Evolutionary conservation across 1,140 invertebrate genomes (phyloP), one percentile per base, ranked within the genome.

Genomic region (Hypothenemus hampei): DNA sequence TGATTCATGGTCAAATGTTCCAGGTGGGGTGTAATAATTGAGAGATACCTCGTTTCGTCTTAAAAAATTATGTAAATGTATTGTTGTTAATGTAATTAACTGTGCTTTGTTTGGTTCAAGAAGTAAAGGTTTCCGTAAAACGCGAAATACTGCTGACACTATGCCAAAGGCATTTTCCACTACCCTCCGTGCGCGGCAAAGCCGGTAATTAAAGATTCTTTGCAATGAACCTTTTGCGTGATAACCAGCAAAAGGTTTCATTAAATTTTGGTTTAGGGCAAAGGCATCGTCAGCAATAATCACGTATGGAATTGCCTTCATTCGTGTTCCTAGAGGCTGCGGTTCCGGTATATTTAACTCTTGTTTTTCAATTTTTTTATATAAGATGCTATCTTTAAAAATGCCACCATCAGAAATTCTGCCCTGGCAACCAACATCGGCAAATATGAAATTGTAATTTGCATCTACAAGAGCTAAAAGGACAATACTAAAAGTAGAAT

Each of bases 91-190:
- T 37, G 40, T 22, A 10, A 50, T 21, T 22, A 11, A 10, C n/a
- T 50, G 10, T 15, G 22, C 35, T 16, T 37, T 50, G 8, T 26
- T 21, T 13, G 36, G 36, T 7, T 37, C 20, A 15, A 50, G 21
- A n/a, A 26, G 21, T 24, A 40, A 6, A 16, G 35, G 13, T 23
- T 19, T 39, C 11, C 36, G n/a, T n/a, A n/a, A n/a, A n/a, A n/a
- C n/a, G n/a, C 48, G 36, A 40, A 37, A 50, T 18, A 31, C 20
- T 11, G 37, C 13, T 22, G 43, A 4, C 16, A 37, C 13, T 20
- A 54, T 35, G 11, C 10, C 51, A 54, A 54, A 45, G 13, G 46
- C 51, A 20, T 54, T 54, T 45, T 54, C 51, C 10, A 54, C 21
- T 13, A 37, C 21, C n/a, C n/a, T 19, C 41, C 22, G 15, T 4